Percentiles rank a stretch among this genome's conserved stretches.
These are phyloP conservation scores for Eupristina koningsbergeri DNA, from an alignment of 1,140 invertebrate genomes.

Conservation along the genomic window DNA sequence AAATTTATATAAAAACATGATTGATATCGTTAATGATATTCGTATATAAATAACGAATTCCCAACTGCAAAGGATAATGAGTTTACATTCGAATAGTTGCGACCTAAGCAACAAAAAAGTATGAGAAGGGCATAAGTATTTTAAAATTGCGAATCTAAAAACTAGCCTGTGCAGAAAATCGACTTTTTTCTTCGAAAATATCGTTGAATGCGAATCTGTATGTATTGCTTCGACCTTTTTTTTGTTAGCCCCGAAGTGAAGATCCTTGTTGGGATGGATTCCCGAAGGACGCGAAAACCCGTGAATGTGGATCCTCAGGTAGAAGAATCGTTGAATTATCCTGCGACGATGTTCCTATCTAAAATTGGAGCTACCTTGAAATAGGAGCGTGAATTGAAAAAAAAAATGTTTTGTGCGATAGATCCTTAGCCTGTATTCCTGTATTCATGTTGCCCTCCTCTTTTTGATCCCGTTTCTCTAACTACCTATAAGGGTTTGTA, in stretches of 20 bases:
- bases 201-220: slow-evolving; percentile 54
- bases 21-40: not conserved
- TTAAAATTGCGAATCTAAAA: slow-evolving; percentile 46
- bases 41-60: not conserved
- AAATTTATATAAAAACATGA: not conserved
- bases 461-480: not conserved
- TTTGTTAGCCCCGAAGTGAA: slow-evolving; percentile 28
- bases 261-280: not conserved
- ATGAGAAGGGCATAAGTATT: slow-evolving; percentile 24
- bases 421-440: not conserved
- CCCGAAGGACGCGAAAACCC: slow-evolving; percentile 9
- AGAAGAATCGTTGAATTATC: slow-evolving; percentile 67
- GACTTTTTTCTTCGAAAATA: slow-evolving; percentile 32
- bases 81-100: not conserved
- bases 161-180: slow-evolving; percentile 37
- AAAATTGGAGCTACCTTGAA: not conserved
- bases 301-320: slow-evolving; percentile 55
- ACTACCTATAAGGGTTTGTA: not conserved
- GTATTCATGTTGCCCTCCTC: not conserved
- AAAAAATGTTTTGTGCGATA: slow-evolving; percentile 25
- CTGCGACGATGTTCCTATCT: slow-evolving; percentile 30
- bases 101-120: not conserved
- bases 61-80: not conserved
- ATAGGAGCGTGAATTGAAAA: slow-evolving; percentile 7
- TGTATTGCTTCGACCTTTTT: slow-evolving; percentile 18